Conservation (phyloP, 2,888 invertebrate genomes). For the Meloe dianella region DNA sequence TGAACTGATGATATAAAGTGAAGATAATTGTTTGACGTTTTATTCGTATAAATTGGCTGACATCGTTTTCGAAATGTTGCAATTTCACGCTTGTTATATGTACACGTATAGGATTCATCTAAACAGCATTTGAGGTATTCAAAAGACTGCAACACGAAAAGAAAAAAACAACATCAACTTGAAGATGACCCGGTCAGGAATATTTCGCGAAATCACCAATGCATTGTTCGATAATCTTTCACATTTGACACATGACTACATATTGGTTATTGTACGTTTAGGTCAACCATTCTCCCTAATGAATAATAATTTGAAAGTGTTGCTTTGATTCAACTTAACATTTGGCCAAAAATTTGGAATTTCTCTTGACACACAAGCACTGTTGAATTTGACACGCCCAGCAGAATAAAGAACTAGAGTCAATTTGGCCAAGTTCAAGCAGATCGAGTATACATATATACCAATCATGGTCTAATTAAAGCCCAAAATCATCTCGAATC, state of each 20-base stretch:
- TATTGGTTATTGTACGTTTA: background rate
- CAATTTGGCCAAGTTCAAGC: too few relatives aligned
- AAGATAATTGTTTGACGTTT: conserved; percentile 2
- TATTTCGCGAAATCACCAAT: conserved; percentile 4
- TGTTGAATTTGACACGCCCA: background rate
- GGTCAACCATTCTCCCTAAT: background rate
- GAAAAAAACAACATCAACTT: background rate
- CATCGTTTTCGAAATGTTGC: conserved; percentile 11
- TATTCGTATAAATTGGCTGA: conserved; percentile 1
- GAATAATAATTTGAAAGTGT: conserved; percentile 3
- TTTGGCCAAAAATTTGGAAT: background rate
- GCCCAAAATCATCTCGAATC: too few relatives aligned
- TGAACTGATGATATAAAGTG: background rate
- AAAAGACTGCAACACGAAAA: background rate
- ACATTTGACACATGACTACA: background rate
- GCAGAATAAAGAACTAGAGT: background rate
- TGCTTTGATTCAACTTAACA: background rate
- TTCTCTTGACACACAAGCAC: background rate
- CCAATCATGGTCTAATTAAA: too few relatives aligned
- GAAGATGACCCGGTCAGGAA: background rate
- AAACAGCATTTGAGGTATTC: background rate
- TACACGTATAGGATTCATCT: background rate
- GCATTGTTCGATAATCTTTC: background rate
- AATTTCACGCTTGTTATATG: conserved; percentile 10
- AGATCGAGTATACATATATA: too few relatives aligned